These are phyloP conservation scores for Bombycilla garrulus DNA, from an alignment of 2,113 vertebrate genomes.

Conservation along the genomic window DNA sequence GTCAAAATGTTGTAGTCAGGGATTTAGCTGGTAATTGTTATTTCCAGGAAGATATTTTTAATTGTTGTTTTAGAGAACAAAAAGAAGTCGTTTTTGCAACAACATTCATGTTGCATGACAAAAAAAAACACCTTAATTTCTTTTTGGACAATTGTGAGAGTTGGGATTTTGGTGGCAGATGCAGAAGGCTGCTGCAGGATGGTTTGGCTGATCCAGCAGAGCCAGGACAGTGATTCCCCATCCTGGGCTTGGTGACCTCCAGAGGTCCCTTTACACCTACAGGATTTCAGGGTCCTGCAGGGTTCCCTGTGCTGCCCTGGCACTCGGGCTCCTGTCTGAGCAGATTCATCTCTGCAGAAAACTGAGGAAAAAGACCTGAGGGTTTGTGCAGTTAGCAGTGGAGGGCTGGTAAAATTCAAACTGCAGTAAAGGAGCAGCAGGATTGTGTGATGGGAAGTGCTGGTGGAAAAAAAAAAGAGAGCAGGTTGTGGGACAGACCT, in stretches of 20 bases:
- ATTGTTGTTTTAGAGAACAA: not conserved
- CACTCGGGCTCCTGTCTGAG: not conserved
- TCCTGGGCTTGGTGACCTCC: not conserved
- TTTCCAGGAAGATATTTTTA: not conserved
- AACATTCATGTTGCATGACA: not conserved
- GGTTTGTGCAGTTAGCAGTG: not conserved
- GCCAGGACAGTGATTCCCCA: not conserved
- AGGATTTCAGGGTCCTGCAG: not conserved
- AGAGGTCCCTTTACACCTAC: not conserved
- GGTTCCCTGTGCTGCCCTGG: not conserved
- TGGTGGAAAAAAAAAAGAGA: not conserved
- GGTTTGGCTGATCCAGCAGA: not conserved
- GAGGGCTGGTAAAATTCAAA: not conserved
- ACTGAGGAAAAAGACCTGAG: not conserved
- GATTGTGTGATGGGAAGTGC: not conserved
- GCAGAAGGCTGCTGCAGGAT: not conserved
- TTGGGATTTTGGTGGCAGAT: not conserved
- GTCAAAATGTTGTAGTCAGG: not conserved
- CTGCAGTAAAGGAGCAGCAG: not conserved
- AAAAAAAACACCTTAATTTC: not conserved
- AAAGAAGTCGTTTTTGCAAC: not conserved
- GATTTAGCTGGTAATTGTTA: not conserved
- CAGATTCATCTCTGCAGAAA: not conserved
- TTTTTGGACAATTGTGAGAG: not conserved
- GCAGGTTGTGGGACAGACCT: not conserved